These are phyloP conservation scores for Paramacrobiotus metropolitanus DNA, from an alignment of 1,140 invertebrate genomes.

Conservation along the genomic window DNA sequence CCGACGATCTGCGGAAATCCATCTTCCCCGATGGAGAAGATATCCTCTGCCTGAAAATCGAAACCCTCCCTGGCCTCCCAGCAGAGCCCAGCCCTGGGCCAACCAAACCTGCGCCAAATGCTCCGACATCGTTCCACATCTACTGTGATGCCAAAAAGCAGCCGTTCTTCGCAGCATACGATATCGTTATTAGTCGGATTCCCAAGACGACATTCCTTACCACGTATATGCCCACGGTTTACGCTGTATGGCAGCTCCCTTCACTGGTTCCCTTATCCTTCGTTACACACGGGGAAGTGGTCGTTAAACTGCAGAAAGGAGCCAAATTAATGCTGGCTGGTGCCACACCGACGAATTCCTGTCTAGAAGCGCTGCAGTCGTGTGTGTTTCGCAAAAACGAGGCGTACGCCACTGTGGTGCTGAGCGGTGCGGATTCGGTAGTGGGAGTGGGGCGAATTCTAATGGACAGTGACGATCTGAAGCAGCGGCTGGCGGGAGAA, in stretches of 20 bases:
- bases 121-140: background rate
- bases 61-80: background rate
- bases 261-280: background rate
- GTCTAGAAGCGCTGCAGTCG: no score
- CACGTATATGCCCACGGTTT: background rate
- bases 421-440: background rate
- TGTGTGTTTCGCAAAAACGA: no score
- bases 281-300: background rate
- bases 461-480: background rate
- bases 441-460: background rate
- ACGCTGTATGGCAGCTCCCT: background rate
- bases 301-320: background rate
- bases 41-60: background rate
- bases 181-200: background rate
- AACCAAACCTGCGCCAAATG: background rate
- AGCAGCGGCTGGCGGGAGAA: background rate
- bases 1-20: background rate
- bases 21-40: constrained; percentile 1
- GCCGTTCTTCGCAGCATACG: background rate
- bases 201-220: background rate
- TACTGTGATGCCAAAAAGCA: background rate
- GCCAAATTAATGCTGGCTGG: background rate
- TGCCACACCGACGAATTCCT: no score
- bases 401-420: background rate
- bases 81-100: background rate